Percentiles rank a stretch among this genome's conserved stretches.
Conservation (phyloP, 2,888 invertebrate genomes). For the Ormyrus labotus region DNA sequence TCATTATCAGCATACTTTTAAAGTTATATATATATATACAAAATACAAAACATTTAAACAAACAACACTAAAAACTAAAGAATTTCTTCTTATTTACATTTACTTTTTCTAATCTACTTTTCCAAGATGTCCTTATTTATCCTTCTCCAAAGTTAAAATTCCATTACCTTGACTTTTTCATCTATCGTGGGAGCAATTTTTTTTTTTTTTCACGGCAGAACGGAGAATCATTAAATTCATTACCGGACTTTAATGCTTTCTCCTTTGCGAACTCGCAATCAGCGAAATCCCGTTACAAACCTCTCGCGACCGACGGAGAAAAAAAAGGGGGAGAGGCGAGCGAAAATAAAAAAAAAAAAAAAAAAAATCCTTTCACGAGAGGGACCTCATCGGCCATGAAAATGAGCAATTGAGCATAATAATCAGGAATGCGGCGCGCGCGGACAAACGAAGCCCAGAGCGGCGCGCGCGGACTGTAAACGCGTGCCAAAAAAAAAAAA, state of each 20-base stretch:
- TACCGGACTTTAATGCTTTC: constrained; percentile 12
- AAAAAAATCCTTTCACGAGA: constrained; percentile 34
- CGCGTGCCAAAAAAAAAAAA: too few species aligned
- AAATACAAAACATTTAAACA: too few species aligned
- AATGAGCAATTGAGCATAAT: constrained; percentile 30
- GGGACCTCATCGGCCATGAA: constrained; percentile 2
- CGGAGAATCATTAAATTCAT: constrained; percentile 39
- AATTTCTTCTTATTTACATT: too few species aligned
- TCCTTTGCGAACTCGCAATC: constrained; percentile 22
- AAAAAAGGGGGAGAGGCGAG: neutral
- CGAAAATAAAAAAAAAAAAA: constrained; percentile 26
- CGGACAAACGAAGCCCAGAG: constrained; percentile 32
- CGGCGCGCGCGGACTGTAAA: too few species aligned
- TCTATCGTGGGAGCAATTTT: constrained; percentile 1
- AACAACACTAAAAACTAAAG: too few species aligned
- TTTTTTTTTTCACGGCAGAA: neutral
- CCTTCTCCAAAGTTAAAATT: too few species aligned
- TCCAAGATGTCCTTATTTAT: too few species aligned
- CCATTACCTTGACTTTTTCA: neutral
- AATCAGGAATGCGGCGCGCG: neutral
- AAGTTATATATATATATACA: too few species aligned
- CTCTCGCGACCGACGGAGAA: too few species aligned
- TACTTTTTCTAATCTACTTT: too few species aligned
- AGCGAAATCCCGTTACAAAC: constrained; percentile 46
- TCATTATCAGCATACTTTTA: too few species aligned